phyloP scores from a whole-genome alignment of 2,797 vertebrate species.

The Phalanger gymnotis region DNA sequence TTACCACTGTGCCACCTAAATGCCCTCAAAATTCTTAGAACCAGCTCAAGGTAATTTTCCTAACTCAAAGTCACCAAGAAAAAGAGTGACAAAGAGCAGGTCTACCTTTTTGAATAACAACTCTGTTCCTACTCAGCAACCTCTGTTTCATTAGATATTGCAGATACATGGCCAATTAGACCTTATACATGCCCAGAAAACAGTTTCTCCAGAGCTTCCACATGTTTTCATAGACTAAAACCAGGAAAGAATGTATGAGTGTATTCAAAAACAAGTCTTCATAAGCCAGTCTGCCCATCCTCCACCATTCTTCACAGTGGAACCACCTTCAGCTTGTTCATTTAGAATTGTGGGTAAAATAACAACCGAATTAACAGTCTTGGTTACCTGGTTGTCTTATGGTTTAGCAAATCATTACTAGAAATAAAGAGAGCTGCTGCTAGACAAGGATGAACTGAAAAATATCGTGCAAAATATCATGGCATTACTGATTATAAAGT shows the following conservation, averaged over 20 bases:
- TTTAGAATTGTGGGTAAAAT: neutral
- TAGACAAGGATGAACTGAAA: neutral
- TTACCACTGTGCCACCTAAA: neutral
- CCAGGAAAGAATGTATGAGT: neutral
- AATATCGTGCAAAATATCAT: neutral
- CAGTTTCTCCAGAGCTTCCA: neutral
- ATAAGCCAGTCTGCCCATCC: neutral
- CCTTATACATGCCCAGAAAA: neutral
- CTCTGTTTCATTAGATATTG: neutral
- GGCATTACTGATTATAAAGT: neutral
- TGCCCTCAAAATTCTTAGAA: neutral
- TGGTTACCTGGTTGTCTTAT: neutral
- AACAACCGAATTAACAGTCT: neutral
- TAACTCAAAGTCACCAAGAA: neutral
- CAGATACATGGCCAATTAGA: neutral
- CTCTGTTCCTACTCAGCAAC: neutral
- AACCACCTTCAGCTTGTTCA: neutral
- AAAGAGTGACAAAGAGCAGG: neutral
- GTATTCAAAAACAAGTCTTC: neutral
- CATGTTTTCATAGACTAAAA: neutral
- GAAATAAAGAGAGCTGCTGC: neutral
- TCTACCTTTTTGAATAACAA: neutral
- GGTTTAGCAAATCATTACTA: neutral
- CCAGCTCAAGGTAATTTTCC: neutral
- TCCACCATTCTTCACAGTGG: neutral